A percentile compares a stretch with the other conserved stretches of the same genome.
Conservation (phyloP, 2,797 vertebrate species). For the Brachymystax lenok region DNA sequence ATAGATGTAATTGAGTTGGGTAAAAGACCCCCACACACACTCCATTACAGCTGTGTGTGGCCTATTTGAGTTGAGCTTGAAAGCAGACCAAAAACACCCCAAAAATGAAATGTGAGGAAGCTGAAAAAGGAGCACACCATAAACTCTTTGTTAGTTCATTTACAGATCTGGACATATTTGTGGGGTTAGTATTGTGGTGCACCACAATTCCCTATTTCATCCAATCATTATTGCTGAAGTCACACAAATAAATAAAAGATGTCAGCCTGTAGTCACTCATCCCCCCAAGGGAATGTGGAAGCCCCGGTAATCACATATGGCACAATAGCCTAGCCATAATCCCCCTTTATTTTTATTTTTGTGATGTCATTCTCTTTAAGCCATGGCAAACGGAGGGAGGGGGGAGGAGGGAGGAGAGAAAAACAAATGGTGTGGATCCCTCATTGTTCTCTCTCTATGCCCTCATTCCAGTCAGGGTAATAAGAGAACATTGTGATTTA, state of each 20-base stretch:
- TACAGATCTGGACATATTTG: neutral
- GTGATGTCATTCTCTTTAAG: conserved; percentile 79
- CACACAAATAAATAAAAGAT: conserved; percentile 70
- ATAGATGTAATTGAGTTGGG: conserved; percentile 68
- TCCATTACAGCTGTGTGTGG: conserved; percentile 58
- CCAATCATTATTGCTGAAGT: conserved; percentile 58
- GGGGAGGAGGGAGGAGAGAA: conserved; percentile 63
- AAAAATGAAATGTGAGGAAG: conserved; percentile 21
- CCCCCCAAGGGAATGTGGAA: conserved; percentile 64
- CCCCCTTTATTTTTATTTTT: conserved; percentile 79
- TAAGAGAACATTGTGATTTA: conserved; percentile 82
- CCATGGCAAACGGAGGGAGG: conserved; percentile 62
- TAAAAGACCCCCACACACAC: conserved; percentile 60
- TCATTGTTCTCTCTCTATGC: conserved; percentile 80
- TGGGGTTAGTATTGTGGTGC: conserved; percentile 31
- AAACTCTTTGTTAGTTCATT: conserved; percentile 45
- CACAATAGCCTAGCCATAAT: conserved; percentile 74
- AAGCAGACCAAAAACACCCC: conserved; percentile 45
- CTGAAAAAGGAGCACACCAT: conserved; percentile 8
- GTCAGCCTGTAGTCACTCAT: conserved; percentile 67
- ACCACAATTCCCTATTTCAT: conserved; percentile 60
- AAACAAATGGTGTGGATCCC: conserved; percentile 81
- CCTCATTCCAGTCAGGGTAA: conserved; percentile 81
- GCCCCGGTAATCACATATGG: conserved; percentile 73
- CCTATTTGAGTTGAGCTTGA: conserved; percentile 49